phyloP scores from a whole-genome alignment of 2,888 invertebrate genomes.

The Eurois occulta region DNA sequence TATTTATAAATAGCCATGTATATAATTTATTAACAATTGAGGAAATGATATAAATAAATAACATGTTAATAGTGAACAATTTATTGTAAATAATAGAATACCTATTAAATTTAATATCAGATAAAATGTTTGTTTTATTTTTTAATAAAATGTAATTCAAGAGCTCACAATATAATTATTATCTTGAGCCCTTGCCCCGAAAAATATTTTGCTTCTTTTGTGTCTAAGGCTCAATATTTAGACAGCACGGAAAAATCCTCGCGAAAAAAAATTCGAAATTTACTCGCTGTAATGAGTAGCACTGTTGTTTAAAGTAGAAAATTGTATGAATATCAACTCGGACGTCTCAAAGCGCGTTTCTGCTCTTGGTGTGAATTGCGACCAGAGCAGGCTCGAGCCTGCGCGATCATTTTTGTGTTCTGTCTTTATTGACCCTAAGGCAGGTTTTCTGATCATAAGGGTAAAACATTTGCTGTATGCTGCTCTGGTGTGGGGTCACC shows the following conservation, averaged over 20 bases:
- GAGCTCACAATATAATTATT: background rate
- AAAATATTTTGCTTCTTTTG: background rate
- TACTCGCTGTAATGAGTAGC: background rate
- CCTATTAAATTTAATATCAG: slow-evolving; percentile 91
- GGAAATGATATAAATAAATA: slow-evolving; percentile 88
- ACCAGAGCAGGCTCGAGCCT: background rate
- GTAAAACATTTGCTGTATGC: no score
- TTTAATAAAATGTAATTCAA: background rate
- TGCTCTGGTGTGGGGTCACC: no score
- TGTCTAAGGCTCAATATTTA: background rate
- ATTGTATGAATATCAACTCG: background rate
- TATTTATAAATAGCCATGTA: slow-evolving; percentile 90
- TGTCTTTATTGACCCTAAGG: background rate
- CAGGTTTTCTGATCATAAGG: no score
- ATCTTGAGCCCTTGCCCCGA: background rate
- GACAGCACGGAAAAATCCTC: background rate
- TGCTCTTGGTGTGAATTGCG: no score
- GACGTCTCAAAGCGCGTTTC: no score
- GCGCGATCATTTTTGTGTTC: background rate
- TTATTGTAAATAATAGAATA: slow-evolving; percentile 91
- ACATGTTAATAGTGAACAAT: slow-evolving; percentile 90
- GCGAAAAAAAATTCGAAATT: no score
- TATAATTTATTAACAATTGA: slow-evolving; percentile 90
- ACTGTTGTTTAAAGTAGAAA: background rate
- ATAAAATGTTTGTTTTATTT: slow-evolving; percentile 84